Percentiles rank a stretch among this genome's conserved stretches.
Evolutionary conservation across 2,797 vertebrate species (phyloP).

Genomic region (Sebastes oblongus): DNA sequence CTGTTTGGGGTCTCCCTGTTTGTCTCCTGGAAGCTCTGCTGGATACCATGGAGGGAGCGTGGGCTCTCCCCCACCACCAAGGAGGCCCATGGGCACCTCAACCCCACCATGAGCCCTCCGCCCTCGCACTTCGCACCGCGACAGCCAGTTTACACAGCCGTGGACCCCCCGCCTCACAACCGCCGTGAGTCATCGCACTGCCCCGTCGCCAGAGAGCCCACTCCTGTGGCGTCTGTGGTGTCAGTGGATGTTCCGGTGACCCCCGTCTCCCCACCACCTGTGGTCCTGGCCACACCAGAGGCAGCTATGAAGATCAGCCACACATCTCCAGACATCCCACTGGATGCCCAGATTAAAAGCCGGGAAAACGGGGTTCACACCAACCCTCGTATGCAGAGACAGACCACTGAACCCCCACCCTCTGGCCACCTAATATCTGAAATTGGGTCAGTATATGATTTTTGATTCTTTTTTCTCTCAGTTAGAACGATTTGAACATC

Average conservation of each 20-base stretch:
- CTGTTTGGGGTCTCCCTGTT: slow-evolving; percentile 97
- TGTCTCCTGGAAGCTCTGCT: slow-evolving; percentile 99
- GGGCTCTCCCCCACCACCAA: slow-evolving; percentile 87
- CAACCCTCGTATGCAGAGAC: slow-evolving; percentile 89
- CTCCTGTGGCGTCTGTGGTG: slow-evolving; percentile 88
- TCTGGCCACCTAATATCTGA: slow-evolving; percentile 83
- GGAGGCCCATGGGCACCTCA: slow-evolving; percentile 82
- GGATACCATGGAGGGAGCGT: slow-evolving; percentile 98
- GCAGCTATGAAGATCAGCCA: slow-evolving; percentile 98
- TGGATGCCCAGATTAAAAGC: slow-evolving; percentile 86
- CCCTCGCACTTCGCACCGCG: slow-evolving; percentile 76
- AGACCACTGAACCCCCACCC: slow-evolving; percentile 90
- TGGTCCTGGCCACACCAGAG: slow-evolving; percentile 83
- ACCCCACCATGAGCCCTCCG: slow-evolving; percentile 71
- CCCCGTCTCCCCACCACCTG: slow-evolving; percentile 82
- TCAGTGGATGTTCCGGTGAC: slow-evolving; percentile 84
- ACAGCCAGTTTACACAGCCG: slow-evolving; percentile 89
- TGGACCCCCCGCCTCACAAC: slow-evolving; percentile 86
- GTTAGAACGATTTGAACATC: not conserved
- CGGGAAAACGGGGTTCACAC: slow-evolving; percentile 89
- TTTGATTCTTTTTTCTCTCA: not conserved
- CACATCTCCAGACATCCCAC: slow-evolving; percentile 95
- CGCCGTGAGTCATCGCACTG: slow-evolving; percentile 86
- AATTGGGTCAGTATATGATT: slow-evolving; percentile 68
- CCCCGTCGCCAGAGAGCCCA: slow-evolving; percentile 84